Conservation (phyloP, 2,888 invertebrate species). For the Pristionchus fissidentatus region DNA sequence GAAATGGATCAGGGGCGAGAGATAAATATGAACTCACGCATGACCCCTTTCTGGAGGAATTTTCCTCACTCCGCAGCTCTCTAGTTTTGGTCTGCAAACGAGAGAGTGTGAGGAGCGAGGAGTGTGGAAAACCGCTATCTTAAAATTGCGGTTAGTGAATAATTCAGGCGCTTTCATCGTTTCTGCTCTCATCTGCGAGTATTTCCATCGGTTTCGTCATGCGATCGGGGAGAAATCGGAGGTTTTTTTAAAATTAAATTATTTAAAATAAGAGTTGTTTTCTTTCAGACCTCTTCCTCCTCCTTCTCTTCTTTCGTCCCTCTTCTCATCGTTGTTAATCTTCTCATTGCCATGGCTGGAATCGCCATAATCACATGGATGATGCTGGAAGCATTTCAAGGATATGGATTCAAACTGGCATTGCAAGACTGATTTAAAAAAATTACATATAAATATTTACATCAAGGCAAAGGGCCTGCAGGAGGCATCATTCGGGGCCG, state of each 20-base stretch:
- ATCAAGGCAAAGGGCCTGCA: too few species aligned
- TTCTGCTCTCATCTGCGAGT: slow-evolving; percentile 19
- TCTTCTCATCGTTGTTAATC: slow-evolving; percentile 34
- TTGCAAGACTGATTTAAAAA: too few species aligned
- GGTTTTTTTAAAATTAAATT: neutral
- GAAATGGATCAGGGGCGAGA: too few species aligned
- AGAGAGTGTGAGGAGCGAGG: too few species aligned
- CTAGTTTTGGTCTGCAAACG: neutral
- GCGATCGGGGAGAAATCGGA: neutral
- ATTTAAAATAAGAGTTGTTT: neutral
- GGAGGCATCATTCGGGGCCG: too few species aligned
- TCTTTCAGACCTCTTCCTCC: neutral
- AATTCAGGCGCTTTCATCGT: slow-evolving; percentile 39
- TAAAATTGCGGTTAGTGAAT: neutral
- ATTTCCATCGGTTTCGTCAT: slow-evolving; percentile 7
- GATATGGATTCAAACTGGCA: slow-evolving; percentile 22
- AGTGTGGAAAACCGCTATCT: neutral
- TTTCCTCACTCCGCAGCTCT: too few species aligned
- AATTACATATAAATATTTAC: too few species aligned
- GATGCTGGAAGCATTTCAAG: neutral
- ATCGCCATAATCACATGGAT: slow-evolving; percentile 33
- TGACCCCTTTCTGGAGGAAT: too few species aligned
- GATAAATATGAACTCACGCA: too few species aligned
- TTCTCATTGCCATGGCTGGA: neutral
- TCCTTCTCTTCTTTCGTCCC: slow-evolving; percentile 32